These are phyloP conservation scores for Bicyclus anynana DNA, from an alignment of 1,140 invertebrate genomes.

Conservation along the genomic window DNA sequence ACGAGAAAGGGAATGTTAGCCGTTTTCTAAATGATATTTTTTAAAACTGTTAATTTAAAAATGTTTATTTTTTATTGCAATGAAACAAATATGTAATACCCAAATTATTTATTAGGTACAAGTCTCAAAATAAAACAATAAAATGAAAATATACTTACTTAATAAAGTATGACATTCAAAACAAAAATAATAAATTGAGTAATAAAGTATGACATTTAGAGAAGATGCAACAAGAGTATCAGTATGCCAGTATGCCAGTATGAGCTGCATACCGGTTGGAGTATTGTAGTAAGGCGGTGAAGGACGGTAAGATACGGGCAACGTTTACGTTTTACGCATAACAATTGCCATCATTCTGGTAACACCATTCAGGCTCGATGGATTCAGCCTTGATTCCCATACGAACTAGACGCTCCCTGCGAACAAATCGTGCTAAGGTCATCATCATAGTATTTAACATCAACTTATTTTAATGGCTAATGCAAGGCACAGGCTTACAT, in stretches of 20 bases:
- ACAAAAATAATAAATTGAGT: background rate
- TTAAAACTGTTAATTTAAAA: background rate
- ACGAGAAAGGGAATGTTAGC: too few species aligned
- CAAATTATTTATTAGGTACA: conserved; percentile 2
- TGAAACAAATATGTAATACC: background rate
- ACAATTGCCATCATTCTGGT: conserved; percentile 86
- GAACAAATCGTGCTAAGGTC: background rate
- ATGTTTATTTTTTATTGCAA: background rate
- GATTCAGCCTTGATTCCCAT: conserved; percentile 83
- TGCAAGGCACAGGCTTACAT: too few species aligned
- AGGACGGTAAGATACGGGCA: too few species aligned
- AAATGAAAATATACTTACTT: too few species aligned
- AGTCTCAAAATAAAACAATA: too few species aligned
- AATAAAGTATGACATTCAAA: too few species aligned
- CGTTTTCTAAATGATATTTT: too few species aligned
- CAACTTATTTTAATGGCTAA: too few species aligned
- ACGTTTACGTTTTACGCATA: conserved; percentile 27
- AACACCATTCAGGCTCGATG: conserved; percentile 89
- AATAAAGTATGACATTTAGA: background rate
- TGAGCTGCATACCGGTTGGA: background rate
- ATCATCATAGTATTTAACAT: too few species aligned
- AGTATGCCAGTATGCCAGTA: too few species aligned
- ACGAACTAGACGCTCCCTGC: conserved; percentile 82
- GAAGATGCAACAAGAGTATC: too few species aligned
- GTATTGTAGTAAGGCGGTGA: background rate